A percentile compares a stretch with the other conserved stretches of the same genome.
Evolutionary conservation across 2,113 vertebrate genomes (phyloP).

Genomic region (Macaca mulatta): DNA sequence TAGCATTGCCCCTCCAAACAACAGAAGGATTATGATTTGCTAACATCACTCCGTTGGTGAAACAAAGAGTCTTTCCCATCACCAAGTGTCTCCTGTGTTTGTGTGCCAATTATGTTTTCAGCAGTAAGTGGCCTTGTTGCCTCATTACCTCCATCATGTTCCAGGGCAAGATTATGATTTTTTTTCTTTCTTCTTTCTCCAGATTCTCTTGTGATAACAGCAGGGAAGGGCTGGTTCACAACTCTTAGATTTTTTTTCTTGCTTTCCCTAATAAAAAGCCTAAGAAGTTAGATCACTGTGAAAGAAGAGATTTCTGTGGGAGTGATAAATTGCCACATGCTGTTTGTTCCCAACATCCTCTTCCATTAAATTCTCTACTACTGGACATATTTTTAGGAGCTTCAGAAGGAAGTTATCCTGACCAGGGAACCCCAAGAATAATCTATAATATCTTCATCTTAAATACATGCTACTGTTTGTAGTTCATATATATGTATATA

Average conservation of each 20-base stretch:
- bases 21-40: conserved; percentile 55
- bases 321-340: background rate
- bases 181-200: conserved; percentile 60
- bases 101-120: conserved; percentile 61
- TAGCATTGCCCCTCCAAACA: background rate
- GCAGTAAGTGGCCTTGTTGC: conserved; percentile 68
- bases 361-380: background rate
- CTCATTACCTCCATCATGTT: conserved; percentile 65
- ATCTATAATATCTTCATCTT: background rate
- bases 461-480: background rate
- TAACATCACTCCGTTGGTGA: conserved; percentile 56
- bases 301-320: conserved; percentile 23
- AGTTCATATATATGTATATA: background rate
- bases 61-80: conserved; percentile 69
- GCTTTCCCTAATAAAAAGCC: conserved; percentile 39
- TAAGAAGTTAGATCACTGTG: conserved; percentile 34
- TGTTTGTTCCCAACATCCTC: background rate
- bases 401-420: background rate
- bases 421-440: background rate
- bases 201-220: conserved; percentile 64
- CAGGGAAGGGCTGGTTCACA: conserved; percentile 45
- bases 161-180: conserved; percentile 52
- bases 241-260: background rate
- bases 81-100: conserved; percentile 31
- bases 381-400: background rate